Evolutionary conservation across 2,888 invertebrate genomes (phyloP).

Genomic region (Amblyteles armatorius): DNA sequence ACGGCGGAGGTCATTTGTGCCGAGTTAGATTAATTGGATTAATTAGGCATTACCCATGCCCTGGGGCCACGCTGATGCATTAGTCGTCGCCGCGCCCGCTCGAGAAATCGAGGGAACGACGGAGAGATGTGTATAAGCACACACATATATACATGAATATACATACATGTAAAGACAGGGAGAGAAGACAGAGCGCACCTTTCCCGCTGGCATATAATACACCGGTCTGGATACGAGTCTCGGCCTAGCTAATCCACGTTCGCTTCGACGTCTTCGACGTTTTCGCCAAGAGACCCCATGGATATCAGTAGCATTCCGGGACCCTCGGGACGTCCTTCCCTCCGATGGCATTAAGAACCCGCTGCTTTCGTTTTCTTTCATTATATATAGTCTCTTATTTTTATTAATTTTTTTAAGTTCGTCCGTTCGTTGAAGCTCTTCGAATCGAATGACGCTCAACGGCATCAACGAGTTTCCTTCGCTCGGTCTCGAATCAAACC

Average conservation of each 20-base stretch:
- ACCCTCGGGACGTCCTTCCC: slow-evolving; percentile 54
- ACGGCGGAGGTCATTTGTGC: slow-evolving; percentile 83
- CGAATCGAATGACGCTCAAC: slow-evolving; percentile 29
- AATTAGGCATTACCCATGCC: slow-evolving; percentile 84
- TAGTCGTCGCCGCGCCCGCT: slow-evolving; percentile 75
- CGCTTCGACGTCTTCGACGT: slow-evolving; percentile 66
- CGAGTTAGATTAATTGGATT: slow-evolving; percentile 84
- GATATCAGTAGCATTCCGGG: slow-evolving; percentile 66
- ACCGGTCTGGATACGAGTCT: slow-evolving; percentile 29
- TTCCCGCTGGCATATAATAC: slow-evolving; percentile 42
- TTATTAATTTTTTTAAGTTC: slow-evolving; percentile 1
- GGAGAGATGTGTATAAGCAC: slow-evolving; percentile 20
- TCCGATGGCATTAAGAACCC: slow-evolving; percentile 39
- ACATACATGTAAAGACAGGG: slow-evolving; percentile 25
- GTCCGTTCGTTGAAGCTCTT: slow-evolving; percentile 9
- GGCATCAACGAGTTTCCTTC: slow-evolving; percentile 14
- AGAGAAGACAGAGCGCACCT: slow-evolving; percentile 35
- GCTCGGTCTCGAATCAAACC: slow-evolving; percentile 4
- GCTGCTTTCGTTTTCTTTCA: slow-evolving; percentile 44
- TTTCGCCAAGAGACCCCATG: slow-evolving; percentile 57
- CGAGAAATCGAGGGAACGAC: slow-evolving; percentile 65
- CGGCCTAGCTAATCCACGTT: slow-evolving; percentile 43
- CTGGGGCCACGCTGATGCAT: slow-evolving; percentile 82
- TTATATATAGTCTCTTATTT: slow-evolving; percentile 25
- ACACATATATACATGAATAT: slow-evolving; percentile 12